phyloP scores from a whole-genome alignment of 37 sponge, comb jelly and placozoan species.

The Lycopodina hypogea region DNA sequence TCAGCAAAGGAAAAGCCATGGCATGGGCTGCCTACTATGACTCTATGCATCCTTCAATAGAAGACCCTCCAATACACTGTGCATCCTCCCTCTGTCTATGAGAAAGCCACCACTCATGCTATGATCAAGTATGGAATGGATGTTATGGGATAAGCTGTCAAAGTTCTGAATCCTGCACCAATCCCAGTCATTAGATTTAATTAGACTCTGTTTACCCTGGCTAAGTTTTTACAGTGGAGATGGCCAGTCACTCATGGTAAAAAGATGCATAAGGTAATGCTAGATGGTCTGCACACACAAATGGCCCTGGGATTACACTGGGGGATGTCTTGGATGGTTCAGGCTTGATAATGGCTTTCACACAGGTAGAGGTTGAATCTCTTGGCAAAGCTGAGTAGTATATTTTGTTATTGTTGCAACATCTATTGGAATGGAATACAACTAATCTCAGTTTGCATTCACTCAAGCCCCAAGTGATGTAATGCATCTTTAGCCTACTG shows the following conservation, averaged over 20 bases:
- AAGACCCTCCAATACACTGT: constrained; percentile 12
- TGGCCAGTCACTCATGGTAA: constrained; percentile 8
- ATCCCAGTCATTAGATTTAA: constrained; percentile 36
- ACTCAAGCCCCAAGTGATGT: no score
- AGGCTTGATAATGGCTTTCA: constrained; percentile 40
- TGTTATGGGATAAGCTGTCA: constrained; percentile 19
- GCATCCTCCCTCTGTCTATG: constrained; percentile 29
- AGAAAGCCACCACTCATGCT: constrained; percentile 32
- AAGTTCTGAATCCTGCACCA: constrained; percentile 35
- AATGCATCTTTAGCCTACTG: no score
- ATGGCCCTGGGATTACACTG: constrained; percentile 38
- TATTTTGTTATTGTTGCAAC: no score
- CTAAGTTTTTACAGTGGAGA: constrained; percentile 30
- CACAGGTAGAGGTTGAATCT: constrained; percentile 26
- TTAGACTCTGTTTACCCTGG: constrained; percentile 30
- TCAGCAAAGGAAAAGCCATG: no score
- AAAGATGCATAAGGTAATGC: constrained; percentile 37
- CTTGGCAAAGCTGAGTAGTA: constrained; percentile 24
- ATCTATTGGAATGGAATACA: no score
- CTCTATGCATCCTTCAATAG: neutral
- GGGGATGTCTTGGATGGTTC: constrained; percentile 44
- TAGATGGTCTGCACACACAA: constrained; percentile 49
- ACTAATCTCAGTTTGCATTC: no score
- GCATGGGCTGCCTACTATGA: constrained; percentile 41
- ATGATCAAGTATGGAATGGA: constrained; percentile 40